These are phyloP conservation scores for Isichthys henryi DNA, from an alignment of 2,113 vertebrate species.

Conservation along the genomic window DNA sequence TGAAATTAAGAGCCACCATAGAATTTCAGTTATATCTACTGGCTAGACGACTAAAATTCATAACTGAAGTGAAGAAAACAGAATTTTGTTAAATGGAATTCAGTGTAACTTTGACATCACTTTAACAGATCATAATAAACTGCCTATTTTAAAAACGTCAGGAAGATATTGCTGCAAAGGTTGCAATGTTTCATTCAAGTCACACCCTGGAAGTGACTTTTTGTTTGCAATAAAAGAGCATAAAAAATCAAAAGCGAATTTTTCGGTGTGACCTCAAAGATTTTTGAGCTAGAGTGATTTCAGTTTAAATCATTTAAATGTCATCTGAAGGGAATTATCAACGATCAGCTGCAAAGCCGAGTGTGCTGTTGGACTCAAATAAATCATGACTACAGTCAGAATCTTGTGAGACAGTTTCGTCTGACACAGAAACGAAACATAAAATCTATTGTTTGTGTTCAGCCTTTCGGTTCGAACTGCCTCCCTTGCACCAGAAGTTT, in stretches of 20 bases:
- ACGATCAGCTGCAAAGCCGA: background rate
- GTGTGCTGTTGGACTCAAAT: background rate
- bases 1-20: background rate
- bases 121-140: background rate
- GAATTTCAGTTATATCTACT: background rate
- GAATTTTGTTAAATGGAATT: background rate
- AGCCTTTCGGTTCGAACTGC: background rate
- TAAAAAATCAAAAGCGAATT: background rate
- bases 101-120: background rate
- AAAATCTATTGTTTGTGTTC: background rate
- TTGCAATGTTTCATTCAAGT: background rate
- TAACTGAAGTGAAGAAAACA: background rate
- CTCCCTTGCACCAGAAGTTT: background rate
- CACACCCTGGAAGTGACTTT: background rate
- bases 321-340: background rate
- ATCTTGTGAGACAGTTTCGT: background rate
- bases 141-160: background rate
- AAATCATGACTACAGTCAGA: background rate
- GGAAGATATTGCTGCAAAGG: background rate
- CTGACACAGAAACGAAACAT: background rate
- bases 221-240: background rate
- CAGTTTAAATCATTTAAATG: background rate
- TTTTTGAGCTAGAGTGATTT: background rate
- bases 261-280: background rate
- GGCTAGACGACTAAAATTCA: background rate